These are phyloP conservation scores for Drosophila anomalata DNA, from an alignment of 2,888 invertebrate genomes.

Conservation along the genomic window DNA sequence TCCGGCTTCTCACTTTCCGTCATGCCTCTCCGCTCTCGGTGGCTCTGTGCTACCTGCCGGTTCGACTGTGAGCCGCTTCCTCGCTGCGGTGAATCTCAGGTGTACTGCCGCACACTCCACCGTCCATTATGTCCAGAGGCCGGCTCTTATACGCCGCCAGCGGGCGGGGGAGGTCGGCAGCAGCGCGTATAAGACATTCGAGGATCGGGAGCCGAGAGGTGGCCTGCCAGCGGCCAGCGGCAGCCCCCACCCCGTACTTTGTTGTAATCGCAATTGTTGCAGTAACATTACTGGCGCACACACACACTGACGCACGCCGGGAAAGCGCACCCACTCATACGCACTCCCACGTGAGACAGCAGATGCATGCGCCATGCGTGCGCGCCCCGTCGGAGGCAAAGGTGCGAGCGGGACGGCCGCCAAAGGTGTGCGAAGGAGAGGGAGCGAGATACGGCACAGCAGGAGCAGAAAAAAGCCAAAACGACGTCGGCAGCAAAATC, in stretches of 20 bases:
- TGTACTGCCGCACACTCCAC: constrained; percentile 66
- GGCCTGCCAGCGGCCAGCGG: constrained; percentile 28
- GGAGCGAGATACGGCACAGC: constrained; percentile 46
- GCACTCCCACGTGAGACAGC: constrained; percentile 66
- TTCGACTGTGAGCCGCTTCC: constrained; percentile 8
- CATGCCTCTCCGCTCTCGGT: constrained; percentile 48
- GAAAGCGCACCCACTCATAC: constrained; percentile 31
- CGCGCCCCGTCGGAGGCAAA: constrained; percentile 42
- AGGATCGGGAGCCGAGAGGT: constrained; percentile 51
- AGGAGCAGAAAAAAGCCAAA: constrained; percentile 55
- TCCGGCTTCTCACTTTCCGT: constrained; percentile 8
- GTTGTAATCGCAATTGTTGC: constrained; percentile 71
- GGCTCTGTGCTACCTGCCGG: constrained; percentile 50
- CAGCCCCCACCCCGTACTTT: constrained; percentile 28
- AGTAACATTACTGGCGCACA: constrained; percentile 75
- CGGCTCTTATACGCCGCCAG: not conserved
- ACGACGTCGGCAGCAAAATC: constrained; percentile 68
- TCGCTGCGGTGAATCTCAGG: constrained; percentile 50
- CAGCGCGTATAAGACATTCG: constrained; percentile 57
- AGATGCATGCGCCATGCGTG: constrained; percentile 78
- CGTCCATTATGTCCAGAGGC: constrained; percentile 43
- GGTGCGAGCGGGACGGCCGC: constrained; percentile 52
- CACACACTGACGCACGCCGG: constrained; percentile 27
- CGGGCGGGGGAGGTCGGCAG: not conserved
- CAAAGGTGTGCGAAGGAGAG: constrained; percentile 46